phyloP scores from a whole-genome alignment of 2,888 invertebrate genomes.

The Drosophila robusta region DNA sequence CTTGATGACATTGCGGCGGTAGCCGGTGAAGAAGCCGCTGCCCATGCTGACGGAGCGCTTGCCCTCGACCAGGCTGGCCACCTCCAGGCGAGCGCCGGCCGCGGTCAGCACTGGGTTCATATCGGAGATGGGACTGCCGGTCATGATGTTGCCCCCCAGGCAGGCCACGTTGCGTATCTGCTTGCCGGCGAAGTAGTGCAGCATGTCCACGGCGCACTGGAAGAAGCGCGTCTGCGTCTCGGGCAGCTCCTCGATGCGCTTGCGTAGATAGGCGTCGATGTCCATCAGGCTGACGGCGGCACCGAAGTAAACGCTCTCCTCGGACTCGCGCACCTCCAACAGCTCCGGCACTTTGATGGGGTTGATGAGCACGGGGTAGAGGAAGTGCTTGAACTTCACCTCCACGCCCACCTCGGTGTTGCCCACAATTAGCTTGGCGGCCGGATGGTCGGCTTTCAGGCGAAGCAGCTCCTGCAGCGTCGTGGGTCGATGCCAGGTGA shows the following conservation, averaged over 20 bases:
- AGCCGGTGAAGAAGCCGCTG: slow-evolving; percentile 93
- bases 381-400: slow-evolving; percentile 93
- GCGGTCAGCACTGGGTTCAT: slow-evolving; percentile 96
- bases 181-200: slow-evolving; percentile 97
- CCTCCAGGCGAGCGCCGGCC: slow-evolving; percentile 88
- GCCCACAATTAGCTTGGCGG: slow-evolving; percentile 93
- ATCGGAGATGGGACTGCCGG: slow-evolving; percentile 98
- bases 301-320: slow-evolving; percentile 89
- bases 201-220: slow-evolving; percentile 91
- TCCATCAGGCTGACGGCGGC: slow-evolving; percentile 91
- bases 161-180: slow-evolving; percentile 97
- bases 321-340: slow-evolving; percentile 86
- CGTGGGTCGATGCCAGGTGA: slow-evolving; percentile 92
- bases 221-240: slow-evolving; percentile 88
- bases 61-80: slow-evolving; percentile 87
- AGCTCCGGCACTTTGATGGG: slow-evolving; percentile 90
- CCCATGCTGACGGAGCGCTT: slow-evolving; percentile 89
- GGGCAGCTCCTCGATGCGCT: slow-evolving; percentile 86
- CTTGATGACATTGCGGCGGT: slow-evolving; percentile 90
- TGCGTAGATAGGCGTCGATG: slow-evolving; percentile 88
- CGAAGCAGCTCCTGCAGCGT: slow-evolving; percentile 88
- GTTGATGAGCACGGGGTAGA: slow-evolving; percentile 92
- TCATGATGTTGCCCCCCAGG: slow-evolving; percentile 96
- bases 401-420: slow-evolving; percentile 97
- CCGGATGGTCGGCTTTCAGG: slow-evolving; percentile 88